Base-by-base conservation (phyloP, 1,140 invertebrate species). In the Cydia strobilella region DNA sequence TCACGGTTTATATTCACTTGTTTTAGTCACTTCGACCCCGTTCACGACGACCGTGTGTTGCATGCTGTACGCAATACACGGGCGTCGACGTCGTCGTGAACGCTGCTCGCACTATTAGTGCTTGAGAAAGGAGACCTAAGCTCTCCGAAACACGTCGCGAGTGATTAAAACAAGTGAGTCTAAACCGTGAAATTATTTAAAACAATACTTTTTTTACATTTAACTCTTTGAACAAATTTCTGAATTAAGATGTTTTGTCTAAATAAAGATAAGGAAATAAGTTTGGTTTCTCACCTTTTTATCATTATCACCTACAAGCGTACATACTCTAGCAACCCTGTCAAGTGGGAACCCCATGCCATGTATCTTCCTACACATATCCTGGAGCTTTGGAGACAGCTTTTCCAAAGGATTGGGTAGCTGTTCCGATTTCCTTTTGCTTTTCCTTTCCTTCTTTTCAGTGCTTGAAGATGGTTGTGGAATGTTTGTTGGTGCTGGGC, bases 271-370 rank as follows among this genome's bases (percentile, higher is more conserved):
- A 75, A 93, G 65, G 25, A 92, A 76, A 79, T 89, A 90, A 75
- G 6, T 51, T n/a, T 51, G 93, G 86, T 59, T 12, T 74, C 91
- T 93, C 83, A 98, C 96, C 94, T 97, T 97, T 89, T 97, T 97
- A 89, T 98, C 96, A 93, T 98, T 96, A 77, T 95, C 94, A 78
- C 96, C 96, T 74, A 97, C 93, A 71, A 95, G 91, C 77, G 95
- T 94, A 80, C 96, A 96, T 13, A 96, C 96, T 78, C 96, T 94
- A 5, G 96, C 95, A 1, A 97, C 96, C 82, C 96, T 94, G n/a
- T 95, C 94, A 75, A 96, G 85, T 0, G 96, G 95, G 90, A 98
- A 98, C 2, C 97, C 97, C 97, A 98, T 98, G 69, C 95, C 94
- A 81, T 94, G 95, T 25, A 98, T 95, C 59, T 95, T 95, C 77